Base-by-base conservation (phyloP, 2,888 invertebrate species). In the Tortrix viridana region DNA sequence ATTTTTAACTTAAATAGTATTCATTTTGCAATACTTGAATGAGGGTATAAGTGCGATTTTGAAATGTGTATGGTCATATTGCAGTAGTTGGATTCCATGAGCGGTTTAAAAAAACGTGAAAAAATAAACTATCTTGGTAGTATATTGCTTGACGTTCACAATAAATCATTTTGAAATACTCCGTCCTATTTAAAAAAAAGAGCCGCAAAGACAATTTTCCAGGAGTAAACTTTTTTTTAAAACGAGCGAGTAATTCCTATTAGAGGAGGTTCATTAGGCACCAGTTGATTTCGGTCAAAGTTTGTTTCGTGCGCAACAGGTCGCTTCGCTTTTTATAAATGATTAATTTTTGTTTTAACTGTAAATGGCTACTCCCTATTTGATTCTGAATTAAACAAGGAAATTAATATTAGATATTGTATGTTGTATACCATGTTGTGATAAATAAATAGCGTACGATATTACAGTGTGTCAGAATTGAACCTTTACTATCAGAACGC, bases 291-390 rank as follows among this genome's bases (percentile, higher is more conserved):
- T 38, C 53, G 9, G 9, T 16, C 20, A 22, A 16, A 41, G 53
- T 41, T 37, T 50, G 37, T 23, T 44, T 16, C 22, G 53, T 20
- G 53, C 38, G 53, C 53, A 53, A 53, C 53, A 53, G 53, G 53
- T 53, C 41, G 41, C 9, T 37, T 9, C 14, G 22, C 20, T 41
- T 52, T 52, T 41, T 53, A n/a, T 53, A 38, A 53, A 53, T 53
- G 38, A 53, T 41, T 22, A 41, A 41, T 53, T 52, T 52, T 53
- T 53, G 22, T 41, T n/a, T 18, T 12, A 50, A 50, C 26, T 14
- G 50, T 14, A 41, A 41, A 16, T 41, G 14, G 14, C 14, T 14
- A 41, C 2, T 41, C 16, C 16, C n/a, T n/a, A 16, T 41, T n/a
- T 4, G 41, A 16, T 41, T 6, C 9, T 41, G n/a, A 14, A n/a